phyloP scores from a whole-genome alignment of 2,888 invertebrate species.

The Acrocera orbiculus region DNA sequence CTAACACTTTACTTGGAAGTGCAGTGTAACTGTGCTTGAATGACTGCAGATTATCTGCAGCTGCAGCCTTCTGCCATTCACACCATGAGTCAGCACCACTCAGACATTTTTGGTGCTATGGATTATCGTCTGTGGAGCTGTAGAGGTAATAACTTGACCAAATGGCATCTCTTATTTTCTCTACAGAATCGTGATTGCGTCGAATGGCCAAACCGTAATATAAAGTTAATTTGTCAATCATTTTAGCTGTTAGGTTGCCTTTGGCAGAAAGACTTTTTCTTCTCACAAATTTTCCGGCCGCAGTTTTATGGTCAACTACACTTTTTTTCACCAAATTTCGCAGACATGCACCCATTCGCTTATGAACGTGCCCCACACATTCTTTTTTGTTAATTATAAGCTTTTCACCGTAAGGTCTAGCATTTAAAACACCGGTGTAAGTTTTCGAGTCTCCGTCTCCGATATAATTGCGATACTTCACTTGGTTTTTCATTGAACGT shows the following conservation, averaged over 20 bases:
- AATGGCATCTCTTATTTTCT: constrained; percentile 16
- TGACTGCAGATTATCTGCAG: background rate
- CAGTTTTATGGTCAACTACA: no score
- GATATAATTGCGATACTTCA: no score
- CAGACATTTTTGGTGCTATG: constrained; percentile 17
- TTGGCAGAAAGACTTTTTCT: constrained; percentile 5
- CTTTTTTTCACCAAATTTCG: no score
- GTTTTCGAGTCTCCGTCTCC: no score
- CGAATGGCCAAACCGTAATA: constrained; percentile 19
- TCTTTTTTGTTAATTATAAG: no score
- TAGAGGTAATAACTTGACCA: constrained; percentile 18
- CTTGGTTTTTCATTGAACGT: no score
- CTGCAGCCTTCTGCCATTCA: background rate
- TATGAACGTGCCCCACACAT: no score
- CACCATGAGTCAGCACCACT: constrained; percentile 3
- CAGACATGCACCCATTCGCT: no score
- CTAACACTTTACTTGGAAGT: background rate
- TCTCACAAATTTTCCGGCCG: no score
- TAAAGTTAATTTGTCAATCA: constrained; percentile 14
- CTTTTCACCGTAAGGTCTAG: no score
- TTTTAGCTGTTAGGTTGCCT: constrained; percentile 11
- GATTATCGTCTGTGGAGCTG: constrained; percentile 17
- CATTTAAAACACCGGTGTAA: no score
- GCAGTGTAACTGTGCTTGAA: background rate
- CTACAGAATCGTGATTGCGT: constrained; percentile 14